Base-by-base conservation (phyloP, 2,797 vertebrate genomes). In the Kryptolebias ocellatus region DNA sequence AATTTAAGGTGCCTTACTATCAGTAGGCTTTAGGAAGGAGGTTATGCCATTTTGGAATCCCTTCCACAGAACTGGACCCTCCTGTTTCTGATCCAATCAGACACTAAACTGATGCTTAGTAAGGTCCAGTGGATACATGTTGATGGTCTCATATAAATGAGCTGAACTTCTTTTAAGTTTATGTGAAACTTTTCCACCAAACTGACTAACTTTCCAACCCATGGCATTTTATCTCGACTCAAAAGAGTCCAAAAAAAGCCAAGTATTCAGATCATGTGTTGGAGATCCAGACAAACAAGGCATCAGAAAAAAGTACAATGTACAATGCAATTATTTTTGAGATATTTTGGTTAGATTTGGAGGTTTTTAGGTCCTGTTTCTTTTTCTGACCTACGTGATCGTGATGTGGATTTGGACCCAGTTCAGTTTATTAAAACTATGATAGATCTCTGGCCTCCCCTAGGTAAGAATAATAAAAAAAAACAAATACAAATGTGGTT, bases 391-490 rank as follows among this genome's bases (percentile, higher is more conserved):
- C 77, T 75, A 45, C 61, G 59, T 67, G 66, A 63, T 78, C 69
- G 68, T 73, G 46, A 74, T 83, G 82, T 76, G 70, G 78, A 86
- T 83, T 89, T 90, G 80, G 81, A 88, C 60, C 47, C 58, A 72
- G 80, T 88, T 85, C 84, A 87, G 57, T 64, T 83, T 80, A 31
- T 60, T 12, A 81, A 78, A 62, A 70, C 84, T 76, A 27, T 53
- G 42, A 61, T 75, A 67, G 83, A 82, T 86, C 85, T 79, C 76
- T 80, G 80, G 78, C 79, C 79, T 89, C 78, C 84, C 81, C 67
- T 74, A 76, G 86, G 83, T 89, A 78, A 78, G 86, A 52, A 70
- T 80, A 85, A 86, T 86, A 83, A 85, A 0, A n/a, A 47, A 50
- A 50, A 50, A 50, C 18, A 24, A 49, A 49, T 20, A 18, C 47